Percentiles rank a stretch among this genome's conserved stretches.
Evolutionary conservation across 2,797 vertebrate genomes (phyloP).

Genomic region (Sebastes ruberrimus): DNA sequence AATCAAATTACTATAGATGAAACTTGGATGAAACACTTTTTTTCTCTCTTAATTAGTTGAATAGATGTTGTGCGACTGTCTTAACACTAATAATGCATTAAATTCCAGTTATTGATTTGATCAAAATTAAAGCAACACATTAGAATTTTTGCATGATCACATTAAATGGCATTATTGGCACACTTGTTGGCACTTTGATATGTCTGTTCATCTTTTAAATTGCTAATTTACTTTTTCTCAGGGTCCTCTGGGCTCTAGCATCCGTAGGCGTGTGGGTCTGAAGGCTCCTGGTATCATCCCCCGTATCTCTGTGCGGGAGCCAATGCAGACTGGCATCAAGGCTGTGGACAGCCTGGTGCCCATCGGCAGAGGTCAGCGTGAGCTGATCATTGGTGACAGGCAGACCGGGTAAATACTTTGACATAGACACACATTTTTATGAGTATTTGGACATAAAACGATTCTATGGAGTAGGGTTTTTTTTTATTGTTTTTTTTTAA

Average conservation of each 20-base stretch:
- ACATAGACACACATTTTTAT: background rate
- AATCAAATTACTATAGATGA: background rate
- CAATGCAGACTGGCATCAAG: constrained; percentile 98
- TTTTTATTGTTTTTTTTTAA: too few relatives aligned
- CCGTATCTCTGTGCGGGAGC: constrained; percentile 95
- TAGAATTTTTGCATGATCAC: background rate
- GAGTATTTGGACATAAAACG: background rate
- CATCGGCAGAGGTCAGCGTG: constrained; percentile 96
- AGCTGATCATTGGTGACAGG: constrained; percentile 98
- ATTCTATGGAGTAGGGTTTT: background rate
- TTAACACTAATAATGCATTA: background rate
- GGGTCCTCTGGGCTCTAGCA: constrained; percentile 87
- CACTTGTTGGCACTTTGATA: background rate
- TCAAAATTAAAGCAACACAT: background rate
- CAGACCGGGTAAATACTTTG: constrained; percentile 90
- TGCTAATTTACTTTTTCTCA: constrained; percentile 37
- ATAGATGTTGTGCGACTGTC: background rate
- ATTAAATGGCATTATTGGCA: background rate
- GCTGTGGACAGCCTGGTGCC: constrained; percentile 98
- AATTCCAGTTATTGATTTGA: background rate
- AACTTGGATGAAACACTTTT: background rate
- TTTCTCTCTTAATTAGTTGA: background rate
- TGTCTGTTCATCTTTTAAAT: background rate
- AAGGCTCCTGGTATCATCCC: constrained; percentile 98
- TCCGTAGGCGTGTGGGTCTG: constrained; percentile 92